A percentile compares a stretch with the other conserved stretches of the same genome.
Evolutionary conservation across 2,888 invertebrate species (phyloP).

Genomic region (Deilephila porcellus): DNA sequence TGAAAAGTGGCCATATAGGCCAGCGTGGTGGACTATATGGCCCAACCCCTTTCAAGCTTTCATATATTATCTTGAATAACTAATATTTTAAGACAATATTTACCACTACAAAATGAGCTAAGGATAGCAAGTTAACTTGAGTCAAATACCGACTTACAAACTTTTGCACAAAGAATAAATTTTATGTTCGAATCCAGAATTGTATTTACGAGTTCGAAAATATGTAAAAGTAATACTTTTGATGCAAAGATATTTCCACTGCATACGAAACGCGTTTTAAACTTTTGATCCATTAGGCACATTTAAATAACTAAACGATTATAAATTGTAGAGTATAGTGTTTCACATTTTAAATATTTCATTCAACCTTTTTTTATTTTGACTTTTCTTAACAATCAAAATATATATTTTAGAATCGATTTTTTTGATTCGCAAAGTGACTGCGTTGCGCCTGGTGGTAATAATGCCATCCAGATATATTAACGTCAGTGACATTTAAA

Average conservation of each 20-base stretch:
- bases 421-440: too few relatives aligned
- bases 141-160: not conserved
- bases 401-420: too few relatives aligned
- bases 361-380: too few relatives aligned
- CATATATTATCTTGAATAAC: not conserved
- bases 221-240: slow-evolving; percentile 10
- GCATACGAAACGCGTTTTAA: not conserved
- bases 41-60: too few relatives aligned
- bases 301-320: not conserved
- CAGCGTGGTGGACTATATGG: too few relatives aligned
- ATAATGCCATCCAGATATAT: too few relatives aligned
- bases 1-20: too few relatives aligned
- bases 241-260: slow-evolving; percentile 17
- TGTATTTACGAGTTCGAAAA: slow-evolving; percentile 7
- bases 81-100: not conserved
- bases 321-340: not conserved
- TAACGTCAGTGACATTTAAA: too few relatives aligned
- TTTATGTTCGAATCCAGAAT: not conserved
- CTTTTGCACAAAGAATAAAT: not conserved
- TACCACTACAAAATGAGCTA: not conserved
- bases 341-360: not conserved
- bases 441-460: too few relatives aligned
- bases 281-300: not conserved
- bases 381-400: too few relatives aligned
- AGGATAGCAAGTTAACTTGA: not conserved